Evolutionary conservation across 2,797 vertebrate species (phyloP), one percentile per base, ranked within the genome.

Genomic region (Sciurus carolinensis): DNA sequence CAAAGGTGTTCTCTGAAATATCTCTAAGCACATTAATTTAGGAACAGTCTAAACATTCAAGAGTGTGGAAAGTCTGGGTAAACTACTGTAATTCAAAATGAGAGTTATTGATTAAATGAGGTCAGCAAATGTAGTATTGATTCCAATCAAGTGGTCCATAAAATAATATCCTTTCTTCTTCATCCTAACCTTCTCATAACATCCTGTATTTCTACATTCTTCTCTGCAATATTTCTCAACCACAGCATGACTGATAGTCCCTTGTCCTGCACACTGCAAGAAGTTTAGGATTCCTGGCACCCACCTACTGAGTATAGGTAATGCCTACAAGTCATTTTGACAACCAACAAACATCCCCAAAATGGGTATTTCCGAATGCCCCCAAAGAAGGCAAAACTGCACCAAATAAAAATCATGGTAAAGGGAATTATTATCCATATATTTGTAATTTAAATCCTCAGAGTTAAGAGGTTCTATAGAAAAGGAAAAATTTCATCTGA

Each of bases 1-100:
- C 44, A 47, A 85, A 5, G 3, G 2, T 82, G 39, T 39, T 80
- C 77, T 95, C 69, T 81, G 67, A 89, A 86, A 79, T 39, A 66
- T 80, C 87, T 84, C 83, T 82, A 76, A 81, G 44, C 36, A 4
- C 28, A 54, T 62, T 85, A 42, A 66, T 87, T 36, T 66, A 67
- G 12, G 57, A 88, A 57, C 8, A 11, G n/a, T 67, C 75, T 89
- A 47, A 62, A 67, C 59, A 33, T 52, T n/a, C 62, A 47, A 59
- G 47, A 67, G 0, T 22, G 73, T 20, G 47, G 30, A 66, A 44
- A 52, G 20, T 93, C 24, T 83, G 20, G 71, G 44, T 64, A 64
- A 76, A 86, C 52, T 80, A 84, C n/a, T 44, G 64, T 20, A 54
- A 59, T 86, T 88, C 62, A 11, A 93, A 85, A 91, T 80, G 79